Base-by-base conservation (phyloP, 2,113 vertebrate genomes). In the Mormoops blainvillei region DNA sequence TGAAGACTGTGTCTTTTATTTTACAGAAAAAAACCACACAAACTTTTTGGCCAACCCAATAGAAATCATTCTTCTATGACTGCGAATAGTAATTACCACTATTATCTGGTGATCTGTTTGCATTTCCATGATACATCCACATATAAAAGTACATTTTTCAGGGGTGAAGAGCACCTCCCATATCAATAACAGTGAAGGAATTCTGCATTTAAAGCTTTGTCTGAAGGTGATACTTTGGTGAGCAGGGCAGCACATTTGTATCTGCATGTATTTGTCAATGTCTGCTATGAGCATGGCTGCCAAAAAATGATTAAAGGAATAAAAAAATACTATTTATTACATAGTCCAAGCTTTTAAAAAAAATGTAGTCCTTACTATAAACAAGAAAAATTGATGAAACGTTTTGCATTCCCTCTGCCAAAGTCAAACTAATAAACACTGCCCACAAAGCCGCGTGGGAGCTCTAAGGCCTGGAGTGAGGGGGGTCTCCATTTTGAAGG, bases 361-460 rank as follows among this genome's bases (percentile, higher is more conserved):
- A n/a, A 68, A 74, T 73, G 84, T 43, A 58, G 56, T 52, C 12
- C 87, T 89, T 92, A 50, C 85, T 86, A 31, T 92, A 88, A 94
- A 91, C 77, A 91, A 84, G 71, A 73, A 63, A 90, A 92, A 68
- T 24, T 45, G 61, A 94, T 74, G 77, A 67, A 96, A 95, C 84
- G 45, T 76, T 87, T 94, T 78, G 13, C 3, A 15, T 24, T 80
- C 61, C 63, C 48, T 76, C 52, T 76, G 76, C 43, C 77, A 94
- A 74, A 94, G 71, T 91, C 61, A 88, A 63, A 70, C 58, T 65
- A 91, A 81, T 28, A 33, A 96, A 33, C 13, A 5, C 26, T 4
- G 56, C 38, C 56, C 14, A 8, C 28, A 65, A 41, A 89, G 26
- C 61, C 11, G 13, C 36, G 28, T 86, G n/a, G 91, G 81, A 67